Base-by-base conservation (phyloP, 2,113 vertebrate genomes). In the Scomber colias region DNA sequence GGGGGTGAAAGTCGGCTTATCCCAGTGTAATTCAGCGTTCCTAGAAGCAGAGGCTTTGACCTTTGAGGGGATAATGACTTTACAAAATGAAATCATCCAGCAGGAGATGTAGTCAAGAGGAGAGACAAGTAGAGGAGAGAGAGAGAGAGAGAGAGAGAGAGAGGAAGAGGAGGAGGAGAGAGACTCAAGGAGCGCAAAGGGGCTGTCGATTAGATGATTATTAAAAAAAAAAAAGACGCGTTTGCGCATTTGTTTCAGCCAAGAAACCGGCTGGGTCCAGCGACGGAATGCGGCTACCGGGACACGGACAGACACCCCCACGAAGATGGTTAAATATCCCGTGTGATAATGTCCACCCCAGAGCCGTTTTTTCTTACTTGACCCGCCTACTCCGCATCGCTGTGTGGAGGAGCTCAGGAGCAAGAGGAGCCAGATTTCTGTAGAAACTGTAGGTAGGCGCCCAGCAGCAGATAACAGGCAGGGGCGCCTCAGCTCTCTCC, bases 301-400 rank as follows among this genome's bases (percentile, higher is more conserved):
- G 59, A 81, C 56, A 62, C 14, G 31, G 44, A 70, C 59, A 79
- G 67, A 69, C 79, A 51, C 75, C 72, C 51, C 51, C 21, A 54
- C 46, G 64, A 59, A 69, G 45, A 51, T 50, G 78, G 77, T 72
- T 70, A 74, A 85, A 92, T 89, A 94, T 91, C 89, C 92, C 88
- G 84, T 84, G 72, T 81, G 21, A 21, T 74, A 85, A 87, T 90
- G 92, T 90, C 92, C 70, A 77, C 64, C 77, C 54, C 61, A 57
- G 77, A 71, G 68, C 71, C 35, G 63, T 49, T 75, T 79, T 82
- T 64, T n/a, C 57, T 57, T 67, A 74, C 88, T 88, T 91, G 93
- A 92, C 90, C 93, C 95, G 83, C 92, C 91, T 92, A 83, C 92
- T 92, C 87, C 66, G 86, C 91, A 80, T 79, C 83, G 71, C 56